phyloP scores from a whole-genome alignment of 2,113 vertebrate genomes.

The Rhinolophus sinicus region DNA sequence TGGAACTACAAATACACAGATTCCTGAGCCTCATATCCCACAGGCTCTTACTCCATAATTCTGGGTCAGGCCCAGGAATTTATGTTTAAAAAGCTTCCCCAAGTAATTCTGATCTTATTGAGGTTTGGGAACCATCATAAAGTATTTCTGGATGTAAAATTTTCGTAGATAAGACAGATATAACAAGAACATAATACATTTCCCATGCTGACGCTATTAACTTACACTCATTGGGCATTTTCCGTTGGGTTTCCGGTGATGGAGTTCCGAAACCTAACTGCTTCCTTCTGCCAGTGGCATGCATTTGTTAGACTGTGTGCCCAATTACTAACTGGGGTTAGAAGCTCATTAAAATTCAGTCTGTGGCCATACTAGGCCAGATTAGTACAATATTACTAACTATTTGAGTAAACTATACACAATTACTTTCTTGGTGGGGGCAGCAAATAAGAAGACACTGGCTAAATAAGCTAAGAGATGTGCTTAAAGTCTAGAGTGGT shows the following conservation, averaged over 20 bases:
- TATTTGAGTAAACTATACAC: background rate
- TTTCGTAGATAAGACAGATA: background rate
- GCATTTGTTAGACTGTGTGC: background rate
- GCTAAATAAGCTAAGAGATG: background rate
- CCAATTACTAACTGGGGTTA: background rate
- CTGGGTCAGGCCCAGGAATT: background rate
- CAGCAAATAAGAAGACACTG: background rate
- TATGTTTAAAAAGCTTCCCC: background rate
- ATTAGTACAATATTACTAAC: background rate
- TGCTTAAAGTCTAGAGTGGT: background rate
- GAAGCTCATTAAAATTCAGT: background rate
- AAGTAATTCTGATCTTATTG: background rate
- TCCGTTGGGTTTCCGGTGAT: slow-evolving; percentile 14
- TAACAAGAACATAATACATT: background rate
- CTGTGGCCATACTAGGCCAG: background rate
- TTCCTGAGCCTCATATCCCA: background rate
- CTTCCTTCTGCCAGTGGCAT: background rate
- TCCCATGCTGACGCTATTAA: background rate
- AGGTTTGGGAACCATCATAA: background rate
- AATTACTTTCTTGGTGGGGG: background rate
- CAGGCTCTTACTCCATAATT: background rate
- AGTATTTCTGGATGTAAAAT: background rate
- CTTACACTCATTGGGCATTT: background rate
- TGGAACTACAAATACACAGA: background rate
- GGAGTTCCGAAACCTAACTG: background rate